A percentile compares a stretch with the other conserved stretches of the same genome.
phyloP scores from a whole-genome alignment of 2,113 vertebrate species.

The Pseudorasbora parva region DNA sequence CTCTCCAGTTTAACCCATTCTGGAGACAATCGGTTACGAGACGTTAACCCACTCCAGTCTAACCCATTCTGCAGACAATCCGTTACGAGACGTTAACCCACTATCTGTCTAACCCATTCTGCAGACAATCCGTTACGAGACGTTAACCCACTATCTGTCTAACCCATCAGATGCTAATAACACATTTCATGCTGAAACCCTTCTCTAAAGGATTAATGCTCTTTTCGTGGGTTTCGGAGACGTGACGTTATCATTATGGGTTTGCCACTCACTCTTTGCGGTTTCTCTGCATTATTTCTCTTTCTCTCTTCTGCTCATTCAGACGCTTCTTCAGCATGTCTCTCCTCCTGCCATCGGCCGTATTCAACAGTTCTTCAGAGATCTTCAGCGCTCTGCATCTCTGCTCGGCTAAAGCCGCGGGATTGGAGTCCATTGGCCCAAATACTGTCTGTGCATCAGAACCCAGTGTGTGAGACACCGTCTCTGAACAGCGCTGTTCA shows the following conservation, averaged over 20 bases:
- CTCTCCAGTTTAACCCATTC: conserved; percentile 47
- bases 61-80: conserved; percentile 61
- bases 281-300: conserved; percentile 73
- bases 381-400: conserved; percentile 67
- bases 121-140: not conserved
- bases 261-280: conserved; percentile 72
- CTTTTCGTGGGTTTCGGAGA: not conserved
- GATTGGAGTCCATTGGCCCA: conserved; percentile 58
- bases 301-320: conserved; percentile 71
- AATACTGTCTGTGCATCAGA: conserved; percentile 63
- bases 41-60: too few relatives aligned
- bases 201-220: not conserved
- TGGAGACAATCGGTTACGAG: conserved; percentile 49
- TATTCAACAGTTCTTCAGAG: conserved; percentile 71
- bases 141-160: too few relatives aligned
- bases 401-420: conserved; percentile 57
- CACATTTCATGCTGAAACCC: not conserved
- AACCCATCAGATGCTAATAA: not conserved
- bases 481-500: not conserved
- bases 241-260: too few relatives aligned
- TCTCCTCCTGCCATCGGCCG: conserved; percentile 65
- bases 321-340: conserved; percentile 65
- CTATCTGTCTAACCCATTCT: conserved; percentile 60
- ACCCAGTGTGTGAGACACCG: not conserved
- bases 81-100: not conserved